Evolutionary conservation across 2,113 vertebrate genomes (phyloP), one percentile per base, ranked within the genome.

Genomic region (Ailurus styani): DNA sequence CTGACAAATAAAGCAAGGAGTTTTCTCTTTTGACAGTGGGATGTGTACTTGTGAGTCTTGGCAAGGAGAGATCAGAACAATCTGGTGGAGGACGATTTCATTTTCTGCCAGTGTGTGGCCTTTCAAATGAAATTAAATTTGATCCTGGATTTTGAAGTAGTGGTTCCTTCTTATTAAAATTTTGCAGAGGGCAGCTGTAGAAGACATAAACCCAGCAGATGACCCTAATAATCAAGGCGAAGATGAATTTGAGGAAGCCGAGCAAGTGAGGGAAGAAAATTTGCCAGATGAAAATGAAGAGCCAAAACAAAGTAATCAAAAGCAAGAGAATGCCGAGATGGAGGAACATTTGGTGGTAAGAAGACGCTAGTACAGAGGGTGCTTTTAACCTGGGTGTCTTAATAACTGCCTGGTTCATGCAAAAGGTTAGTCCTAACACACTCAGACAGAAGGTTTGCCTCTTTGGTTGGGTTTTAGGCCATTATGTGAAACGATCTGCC

Each of bases 191-290:
- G 99, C 98, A 42, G 98, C 97, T 40, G 97, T 98, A 23, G 99
- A 99, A 31, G 99, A 99, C 23, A 96, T 99, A 84, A 99, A 99
- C 98, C 99, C 99, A 9, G 99, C 99, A 86, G 99, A 99, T 62
- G 99, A 99, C 98, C 99, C 99, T 34, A 99, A 99, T 98, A 99
- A 99, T 98, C 99, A 99, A 98, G 99, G 99, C 1, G 99, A 99
- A 98, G 99, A 99, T 96, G 99, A 99, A 98, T 99, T 99, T 97
- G 99, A 99, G 93, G 99, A 99, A 98, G 99, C 99, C 0, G 99
- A 99, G 95, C 99, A 99, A 60, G 99, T 99, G 55, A 99, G 97
- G 95, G 99, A 98, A 64, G 99, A 99, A 95, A 99, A 99, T 96
- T 88, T 98, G 20, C 99, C 98, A 6, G 98, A 98, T 66, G 98